Base-by-base conservation (phyloP, 2,888 invertebrate species). In the Neoaliturus tenellus region DNA sequence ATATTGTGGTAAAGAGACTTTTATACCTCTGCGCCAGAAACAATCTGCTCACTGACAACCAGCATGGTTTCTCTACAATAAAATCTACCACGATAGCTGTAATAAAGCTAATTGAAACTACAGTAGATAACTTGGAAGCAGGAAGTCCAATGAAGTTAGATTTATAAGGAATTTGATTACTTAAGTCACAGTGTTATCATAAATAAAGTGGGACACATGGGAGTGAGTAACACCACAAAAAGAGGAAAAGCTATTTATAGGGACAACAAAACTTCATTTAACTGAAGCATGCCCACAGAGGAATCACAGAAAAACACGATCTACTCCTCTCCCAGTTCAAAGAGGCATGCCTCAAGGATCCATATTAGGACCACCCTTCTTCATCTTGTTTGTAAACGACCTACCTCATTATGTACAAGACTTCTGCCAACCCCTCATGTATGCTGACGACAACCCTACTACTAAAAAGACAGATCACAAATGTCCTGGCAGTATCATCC, bases 61-160 rank as follows among this genome's bases (percentile, higher is more conserved):
- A 62, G 62, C 62, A 62, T 62, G 62, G 62, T 12, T 62, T 62
- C 4, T 62, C 20, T 62, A 23, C 62, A 28, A 17, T 5, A 25
- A 62, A 62, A 62, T 62, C 62, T 4, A 62, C 62, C 25, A 62
- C 62, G 5, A 62, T 25, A 62, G 62, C 62, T 31, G 17, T 62
- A 62, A 62, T 62, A 10, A 62, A 62, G 62, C 62, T 62, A 31
- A 62, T 62, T 23, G 62, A 62, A 62, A 62, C 62, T 25, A n/a
- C 25, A 23, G 62, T 62, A 62, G 62, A 62, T 17, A 62, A 62
- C 17, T 62, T 62, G 62, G 62, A 62, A 62, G 25, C 25, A 62
- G 62, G 55, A 17, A 55, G 25, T 23, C 23, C 25, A 62, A 62
- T 4, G 10, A 23, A 20, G 10, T 23, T 20, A 62, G 10, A 20